A percentile compares a stretch with the other conserved stretches of the same genome.
These are phyloP conservation scores for Tromatobia lineatoria DNA, from an alignment of 2,888 invertebrate species.

Conservation along the genomic window DNA sequence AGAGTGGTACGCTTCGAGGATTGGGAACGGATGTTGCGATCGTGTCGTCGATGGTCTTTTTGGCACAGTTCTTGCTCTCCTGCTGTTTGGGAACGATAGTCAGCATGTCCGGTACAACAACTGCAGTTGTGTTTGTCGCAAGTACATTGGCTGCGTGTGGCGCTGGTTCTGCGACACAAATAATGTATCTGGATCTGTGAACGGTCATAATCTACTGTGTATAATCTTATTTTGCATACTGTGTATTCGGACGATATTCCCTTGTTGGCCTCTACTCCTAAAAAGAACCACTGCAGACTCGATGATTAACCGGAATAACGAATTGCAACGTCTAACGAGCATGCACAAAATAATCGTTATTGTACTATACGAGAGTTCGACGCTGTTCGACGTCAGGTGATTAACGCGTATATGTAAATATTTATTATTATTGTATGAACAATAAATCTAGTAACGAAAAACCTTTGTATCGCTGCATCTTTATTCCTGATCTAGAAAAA, in stretches of 20 bases:
- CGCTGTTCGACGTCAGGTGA: not conserved
- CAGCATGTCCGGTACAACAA: conserved; percentile 92
- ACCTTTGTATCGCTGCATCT: not conserved
- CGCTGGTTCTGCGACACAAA: conserved; percentile 93
- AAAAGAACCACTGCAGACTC: conserved; percentile 25
- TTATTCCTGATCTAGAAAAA: not conserved
- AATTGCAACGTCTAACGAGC: conserved; percentile 42
- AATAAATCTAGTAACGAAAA: conserved; percentile 25
- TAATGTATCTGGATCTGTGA: conserved; percentile 95
- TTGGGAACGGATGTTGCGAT: conserved; percentile 98
- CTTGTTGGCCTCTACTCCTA: conserved; percentile 20
- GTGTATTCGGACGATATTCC: conserved; percentile 27
- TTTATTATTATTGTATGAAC: conserved; percentile 26
- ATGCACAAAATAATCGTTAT: conserved; percentile 65
- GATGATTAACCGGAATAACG: conserved; percentile 35
- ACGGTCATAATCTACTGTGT: conserved; percentile 11
- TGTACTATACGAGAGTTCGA: conserved; percentile 23
- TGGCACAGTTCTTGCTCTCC: conserved; percentile 97
- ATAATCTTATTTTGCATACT: not conserved
- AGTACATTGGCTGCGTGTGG: conserved; percentile 94
- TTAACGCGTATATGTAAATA: conserved; percentile 42
- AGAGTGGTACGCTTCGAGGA: conserved; percentile 91
- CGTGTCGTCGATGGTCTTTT: conserved; percentile 97
- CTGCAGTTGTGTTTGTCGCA: conserved; percentile 95
- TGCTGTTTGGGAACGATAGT: conserved; percentile 95